These are phyloP conservation scores for Zaprionus taronus DNA, from an alignment of 1,140 invertebrate genomes.

Conservation along the genomic window DNA sequence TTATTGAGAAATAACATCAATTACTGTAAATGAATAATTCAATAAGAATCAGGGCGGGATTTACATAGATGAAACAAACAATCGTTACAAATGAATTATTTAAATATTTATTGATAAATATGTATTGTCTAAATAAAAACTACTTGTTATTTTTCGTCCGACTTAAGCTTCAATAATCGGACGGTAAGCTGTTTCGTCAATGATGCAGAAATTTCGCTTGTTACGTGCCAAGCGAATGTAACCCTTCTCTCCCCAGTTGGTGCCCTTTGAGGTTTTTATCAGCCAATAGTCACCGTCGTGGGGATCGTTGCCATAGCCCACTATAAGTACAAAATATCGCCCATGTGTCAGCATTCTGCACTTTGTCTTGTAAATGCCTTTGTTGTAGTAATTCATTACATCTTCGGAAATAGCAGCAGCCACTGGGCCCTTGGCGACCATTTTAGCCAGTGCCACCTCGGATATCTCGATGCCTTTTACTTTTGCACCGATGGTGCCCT, in stretches of 20 bases:
- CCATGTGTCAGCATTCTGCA: neutral
- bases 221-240: slow-evolving; percentile 25
- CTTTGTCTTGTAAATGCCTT: neutral
- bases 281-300: slow-evolving; percentile 24
- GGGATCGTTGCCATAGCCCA: slow-evolving; percentile 14
- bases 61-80: too few relatives aligned
- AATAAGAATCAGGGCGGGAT: too few relatives aligned
- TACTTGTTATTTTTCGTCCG: too few relatives aligned
- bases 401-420: slow-evolving; percentile 11
- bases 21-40: too few relatives aligned
- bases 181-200: neutral
- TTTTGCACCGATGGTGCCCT: neutral
- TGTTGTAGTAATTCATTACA: slow-evolving; percentile 1
- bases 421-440: slow-evolving; percentile 16
- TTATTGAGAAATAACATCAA: too few relatives aligned
- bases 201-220: neutral
- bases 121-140: too few relatives aligned
- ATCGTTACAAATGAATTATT: too few relatives aligned
- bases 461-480: neutral
- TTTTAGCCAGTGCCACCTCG: neutral
- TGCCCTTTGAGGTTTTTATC: slow-evolving; percentile 14
- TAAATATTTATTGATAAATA: too few relatives aligned
- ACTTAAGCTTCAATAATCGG: too few relatives aligned
- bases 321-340: slow-evolving; percentile 9
- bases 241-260: slow-evolving; percentile 21